Percentiles rank a stretch among this genome's conserved stretches.
phyloP scores from a whole-genome alignment of 2,888 invertebrate genomes.

The Drosophila fulvimacula region DNA sequence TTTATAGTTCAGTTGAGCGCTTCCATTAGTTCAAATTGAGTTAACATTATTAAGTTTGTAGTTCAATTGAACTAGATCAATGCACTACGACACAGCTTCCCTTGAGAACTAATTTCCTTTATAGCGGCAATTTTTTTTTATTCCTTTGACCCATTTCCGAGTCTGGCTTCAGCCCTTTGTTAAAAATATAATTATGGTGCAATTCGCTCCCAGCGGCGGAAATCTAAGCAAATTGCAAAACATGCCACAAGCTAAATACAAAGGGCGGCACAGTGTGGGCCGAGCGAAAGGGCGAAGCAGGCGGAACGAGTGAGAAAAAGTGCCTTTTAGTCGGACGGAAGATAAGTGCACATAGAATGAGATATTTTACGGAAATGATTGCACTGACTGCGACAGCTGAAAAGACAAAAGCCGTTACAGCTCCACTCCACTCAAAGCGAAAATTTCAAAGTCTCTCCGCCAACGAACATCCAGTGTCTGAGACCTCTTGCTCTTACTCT shows the following conservation, averaged over 20 bases:
- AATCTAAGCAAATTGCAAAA: slow-evolving; percentile 68
- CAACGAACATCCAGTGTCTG: not conserved
- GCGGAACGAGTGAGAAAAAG: not conserved
- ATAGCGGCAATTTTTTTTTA: not conserved
- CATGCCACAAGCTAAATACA: slow-evolving; percentile 54
- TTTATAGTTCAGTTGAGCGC: not conserved
- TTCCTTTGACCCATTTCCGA: slow-evolving; percentile 12
- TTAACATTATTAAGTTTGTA: not conserved
- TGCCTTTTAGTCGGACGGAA: slow-evolving; percentile 5
- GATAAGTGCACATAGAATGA: slow-evolving; percentile 28
- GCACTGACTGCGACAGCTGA: slow-evolving; percentile 38
- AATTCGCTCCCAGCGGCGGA: slow-evolving; percentile 38
- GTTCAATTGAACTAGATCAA: slow-evolving; percentile 5
- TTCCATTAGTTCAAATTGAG: not conserved
- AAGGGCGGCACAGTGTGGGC: slow-evolving; percentile 11
- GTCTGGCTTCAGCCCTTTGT: slow-evolving; percentile 13
- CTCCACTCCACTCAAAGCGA: not conserved
- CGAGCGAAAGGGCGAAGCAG: not conserved
- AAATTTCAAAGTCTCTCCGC: not conserved
- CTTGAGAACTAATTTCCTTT: not conserved
- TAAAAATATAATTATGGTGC: slow-evolving; percentile 31
- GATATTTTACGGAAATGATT: slow-evolving; percentile 36
- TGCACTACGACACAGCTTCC: not conserved
- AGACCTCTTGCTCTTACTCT: not conserved
- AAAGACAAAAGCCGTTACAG: slow-evolving; percentile 34